Base-by-base conservation (phyloP, 2,113 vertebrate species). In the Percopsis transmontana region DNA sequence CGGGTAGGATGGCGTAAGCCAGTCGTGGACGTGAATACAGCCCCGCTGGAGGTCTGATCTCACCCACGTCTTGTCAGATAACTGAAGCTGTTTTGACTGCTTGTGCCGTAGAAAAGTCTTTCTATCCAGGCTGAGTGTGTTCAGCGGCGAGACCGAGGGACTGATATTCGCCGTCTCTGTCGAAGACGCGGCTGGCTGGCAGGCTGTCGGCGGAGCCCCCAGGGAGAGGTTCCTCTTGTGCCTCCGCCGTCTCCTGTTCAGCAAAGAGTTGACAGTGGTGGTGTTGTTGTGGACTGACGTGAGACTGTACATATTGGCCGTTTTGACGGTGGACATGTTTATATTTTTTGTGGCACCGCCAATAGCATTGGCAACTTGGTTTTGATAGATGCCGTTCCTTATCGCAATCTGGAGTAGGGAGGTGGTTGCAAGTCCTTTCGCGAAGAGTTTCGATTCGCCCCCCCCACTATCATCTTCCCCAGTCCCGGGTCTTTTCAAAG, bases 61-160 rank as follows among this genome's bases (percentile, higher is more conserved):
- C 83, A 96, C 94, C 94, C 95, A 97, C 21, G 93, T 90, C 68
- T 91, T 88, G 73, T 97, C 95, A 12, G 93, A 87, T 77, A 92
- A 87, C 86, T 94, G 94, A 41, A 96, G 90, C 67, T 92, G 94
- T 79, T 92, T 91, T n/a, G 90, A 70, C 86, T 94, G 94, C 68
- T 92, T 91, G 73, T 93, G 93, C 69, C 93, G 91, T 20, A 92
- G 88, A 14, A 90, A 87, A 42, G 91, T 91, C 84, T 93, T 94
- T 73, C 95, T 87, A 66, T 96, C 95, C 85, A 96, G 76, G 79
- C 94, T 97, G 71, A 94, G 93, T 16, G 93, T 93, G 87, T 90
- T 92, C 50, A 93, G 80, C 5, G 91, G 83, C 2, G 90, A 90
- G 4, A 77, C 77, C 0, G 89, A 67, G 2, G 87, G 76, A 15